Base-by-base conservation (phyloP, 30 jellyfish, hydroid and myxozoan species). In the Aurelia aurita complex sp. Pacific region DNA sequence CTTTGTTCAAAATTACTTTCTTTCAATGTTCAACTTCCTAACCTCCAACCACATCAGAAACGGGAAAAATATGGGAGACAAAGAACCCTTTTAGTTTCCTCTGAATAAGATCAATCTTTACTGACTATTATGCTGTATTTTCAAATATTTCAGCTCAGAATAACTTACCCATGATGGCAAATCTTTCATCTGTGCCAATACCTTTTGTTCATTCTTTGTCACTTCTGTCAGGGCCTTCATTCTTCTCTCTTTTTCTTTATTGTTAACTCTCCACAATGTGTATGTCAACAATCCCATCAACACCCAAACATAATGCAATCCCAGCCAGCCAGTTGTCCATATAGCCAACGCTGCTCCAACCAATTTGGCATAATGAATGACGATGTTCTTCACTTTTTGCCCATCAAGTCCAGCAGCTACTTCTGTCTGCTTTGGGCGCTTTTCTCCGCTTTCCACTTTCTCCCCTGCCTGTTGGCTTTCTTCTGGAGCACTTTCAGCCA, bases 151-250 rank as follows among this genome's bases (percentile, higher is more conserved):
- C 65, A 54, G 12, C 15, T 60, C 15, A 4, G 43, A 29, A 50
- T 9, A 5, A 40, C 94, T 35, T 71, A 89, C 97, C 97, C 97
- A 89, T 16, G 97, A 81, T 53, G 97, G 97, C 69, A 89, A 76
- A 33, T 82, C 80, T 64, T 77, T 66, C 38, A 86, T 67, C 33
- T 61, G 68, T 18, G 88, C 73, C 62, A 89, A 68, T 2, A 38
- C 82, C 51, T 54, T 71, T 63, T 73, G 87, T 64, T 89, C 97
- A 62, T 89, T 87, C 34, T 52, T 69, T 23, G 91, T 67, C 17
- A 82, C 79, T 70, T 82, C 88, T 8, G 55, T 72, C 3, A 89
- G 90, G 15, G 91, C 75, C 66, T 76, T 67, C 94, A 81, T 81
- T 13, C 85, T 38, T 33, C 63, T 74, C 69, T 82, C 82, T 63